These are phyloP conservation scores for Habropoda laboriosa DNA, from an alignment of 1,140 invertebrate species.

Conservation along the genomic window DNA sequence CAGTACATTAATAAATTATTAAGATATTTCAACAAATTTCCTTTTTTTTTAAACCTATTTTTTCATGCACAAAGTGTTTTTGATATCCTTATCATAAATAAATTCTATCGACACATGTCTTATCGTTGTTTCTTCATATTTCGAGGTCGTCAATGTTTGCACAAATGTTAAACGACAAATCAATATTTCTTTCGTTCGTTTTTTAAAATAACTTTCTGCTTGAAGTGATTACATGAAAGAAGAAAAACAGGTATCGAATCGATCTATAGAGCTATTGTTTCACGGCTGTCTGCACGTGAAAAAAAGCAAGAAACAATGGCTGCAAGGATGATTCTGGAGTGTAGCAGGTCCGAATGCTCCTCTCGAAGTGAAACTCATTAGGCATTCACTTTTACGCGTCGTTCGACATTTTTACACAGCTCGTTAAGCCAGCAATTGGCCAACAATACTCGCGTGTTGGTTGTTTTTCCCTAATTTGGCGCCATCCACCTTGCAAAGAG, in stretches of 20 bases:
- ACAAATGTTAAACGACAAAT: too few relatives aligned
- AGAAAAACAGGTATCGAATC: background rate
- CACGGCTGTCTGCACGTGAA: background rate
- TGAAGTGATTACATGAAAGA: too few relatives aligned
- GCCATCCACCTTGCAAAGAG: background rate
- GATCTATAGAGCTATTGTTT: background rate
- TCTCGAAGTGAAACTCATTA: background rate
- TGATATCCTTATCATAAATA: background rate
- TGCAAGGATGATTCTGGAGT: background rate
- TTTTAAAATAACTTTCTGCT: too few relatives aligned
- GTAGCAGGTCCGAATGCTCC: background rate
- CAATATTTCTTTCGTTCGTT: too few relatives aligned
- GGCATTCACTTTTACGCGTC: background rate
- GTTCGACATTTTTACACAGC: background rate
- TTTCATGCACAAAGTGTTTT: background rate
- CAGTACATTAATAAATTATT: too few relatives aligned
- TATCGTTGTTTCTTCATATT: background rate
- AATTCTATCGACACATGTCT: background rate
- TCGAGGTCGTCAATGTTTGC: background rate
- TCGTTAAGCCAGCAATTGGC: conserved; percentile 16
- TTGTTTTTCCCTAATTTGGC: conserved; percentile 1
- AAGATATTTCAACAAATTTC: too few relatives aligned
- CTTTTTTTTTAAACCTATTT: too few relatives aligned
- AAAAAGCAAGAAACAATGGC: background rate
- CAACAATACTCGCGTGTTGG: background rate